Evolutionary conservation across 2,113 vertebrate species (phyloP).

Genomic region (Halcyon malimbica): DNA sequence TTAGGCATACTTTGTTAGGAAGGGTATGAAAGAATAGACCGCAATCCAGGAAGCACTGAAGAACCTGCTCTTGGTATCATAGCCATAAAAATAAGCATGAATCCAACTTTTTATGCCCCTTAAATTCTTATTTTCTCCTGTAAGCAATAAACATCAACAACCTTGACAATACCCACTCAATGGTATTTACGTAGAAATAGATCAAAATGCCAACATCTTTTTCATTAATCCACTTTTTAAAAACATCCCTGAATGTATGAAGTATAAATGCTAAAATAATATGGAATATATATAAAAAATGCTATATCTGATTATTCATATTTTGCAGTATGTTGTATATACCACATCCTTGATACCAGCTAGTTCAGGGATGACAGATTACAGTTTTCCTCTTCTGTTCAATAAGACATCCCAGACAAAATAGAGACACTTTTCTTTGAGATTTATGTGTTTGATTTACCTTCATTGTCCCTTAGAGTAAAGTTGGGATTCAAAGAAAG

Average conservation of each 20-base stretch:
- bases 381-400: background rate
- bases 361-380: background rate
- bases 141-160: background rate
- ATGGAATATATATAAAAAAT: background rate
- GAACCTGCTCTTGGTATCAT: background rate
- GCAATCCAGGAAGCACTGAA: background rate
- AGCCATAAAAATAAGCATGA: background rate
- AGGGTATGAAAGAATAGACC: background rate
- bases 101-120: background rate
- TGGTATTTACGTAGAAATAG: background rate
- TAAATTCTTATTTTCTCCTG: background rate
- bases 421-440: background rate
- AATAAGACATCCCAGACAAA: background rate
- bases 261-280: background rate
- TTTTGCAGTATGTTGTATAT: background rate
- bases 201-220: background rate
- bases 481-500: conserved; percentile 94
- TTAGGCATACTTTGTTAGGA: background rate
- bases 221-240: background rate
- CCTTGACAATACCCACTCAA: background rate
- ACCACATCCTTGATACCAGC: background rate
- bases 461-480: conserved; percentile 96
- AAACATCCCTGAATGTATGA: background rate
- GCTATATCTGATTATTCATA: background rate
- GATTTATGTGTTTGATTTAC: conserved; percentile 70